Conservation (phyloP, 2,888 invertebrate genomes). For the Rhagonycha lutea region DNA sequence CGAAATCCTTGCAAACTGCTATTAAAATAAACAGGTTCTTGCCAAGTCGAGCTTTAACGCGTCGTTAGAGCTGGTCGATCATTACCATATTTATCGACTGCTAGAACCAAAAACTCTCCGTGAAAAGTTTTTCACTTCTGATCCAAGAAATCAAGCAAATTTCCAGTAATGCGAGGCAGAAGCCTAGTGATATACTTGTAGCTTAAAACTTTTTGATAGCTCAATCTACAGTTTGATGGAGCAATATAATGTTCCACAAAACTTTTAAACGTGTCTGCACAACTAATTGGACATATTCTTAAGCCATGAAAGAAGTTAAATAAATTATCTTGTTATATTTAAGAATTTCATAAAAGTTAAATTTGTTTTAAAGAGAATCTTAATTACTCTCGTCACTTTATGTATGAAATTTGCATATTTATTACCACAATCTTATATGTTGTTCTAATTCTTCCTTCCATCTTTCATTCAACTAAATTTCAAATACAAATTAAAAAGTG, state of each 20-base stretch:
- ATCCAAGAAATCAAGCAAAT: slow-evolving; percentile 46
- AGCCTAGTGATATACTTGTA: slow-evolving; percentile 31
- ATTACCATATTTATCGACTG: slow-evolving; percentile 49
- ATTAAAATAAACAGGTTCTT: slow-evolving; percentile 47
- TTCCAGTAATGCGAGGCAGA: slow-evolving; percentile 43
- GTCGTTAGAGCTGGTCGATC: slow-evolving; percentile 41
- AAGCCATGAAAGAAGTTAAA: background rate
- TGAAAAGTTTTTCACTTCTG: slow-evolving; percentile 41
- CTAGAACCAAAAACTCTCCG: slow-evolving; percentile 37
- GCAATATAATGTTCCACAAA: slow-evolving; percentile 45
- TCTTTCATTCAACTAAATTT: background rate
- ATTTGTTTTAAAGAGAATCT: background rate
- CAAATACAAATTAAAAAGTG: background rate
- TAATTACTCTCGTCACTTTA: background rate
- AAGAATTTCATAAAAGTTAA: background rate
- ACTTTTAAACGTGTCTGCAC: slow-evolving; percentile 50
- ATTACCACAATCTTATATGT: background rate
- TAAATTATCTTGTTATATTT: background rate
- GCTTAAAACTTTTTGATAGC: slow-evolving; percentile 37
- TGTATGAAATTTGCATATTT: background rate
- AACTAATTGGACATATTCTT: slow-evolving; percentile 39
- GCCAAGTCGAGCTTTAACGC: slow-evolving; percentile 38
- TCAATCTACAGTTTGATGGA: slow-evolving; percentile 43
- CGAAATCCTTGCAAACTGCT: slow-evolving; percentile 30
- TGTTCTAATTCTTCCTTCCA: background rate